Percentiles rank a stretch among this genome's conserved stretches.
Conservation (phyloP, 2,888 invertebrate species). For the Athalia circularis region DNA sequence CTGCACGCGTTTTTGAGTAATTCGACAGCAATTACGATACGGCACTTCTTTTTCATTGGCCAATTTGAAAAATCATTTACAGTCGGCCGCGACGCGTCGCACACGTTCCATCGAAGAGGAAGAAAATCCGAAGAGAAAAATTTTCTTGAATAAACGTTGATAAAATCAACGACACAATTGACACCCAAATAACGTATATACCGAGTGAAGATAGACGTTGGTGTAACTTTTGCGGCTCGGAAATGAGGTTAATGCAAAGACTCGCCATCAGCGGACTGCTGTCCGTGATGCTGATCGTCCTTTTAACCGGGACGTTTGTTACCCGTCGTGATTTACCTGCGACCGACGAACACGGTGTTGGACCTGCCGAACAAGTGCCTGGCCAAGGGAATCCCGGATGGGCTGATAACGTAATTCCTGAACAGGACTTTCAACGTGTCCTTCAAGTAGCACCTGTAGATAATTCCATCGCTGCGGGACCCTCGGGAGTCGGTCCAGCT, state of each 20-base stretch:
- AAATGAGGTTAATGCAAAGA: constrained; percentile 70
- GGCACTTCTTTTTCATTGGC: too few relatives aligned
- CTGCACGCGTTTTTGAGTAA: too few relatives aligned
- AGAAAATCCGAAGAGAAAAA: not conserved
- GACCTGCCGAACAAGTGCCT: constrained; percentile 64
- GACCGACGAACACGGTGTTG: constrained; percentile 67
- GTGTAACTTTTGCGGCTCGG: constrained; percentile 10
- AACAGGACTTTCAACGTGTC: constrained; percentile 57
- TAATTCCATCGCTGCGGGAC: constrained; percentile 52
- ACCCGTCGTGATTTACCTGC: constrained; percentile 67
- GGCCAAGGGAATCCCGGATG: constrained; percentile 68
- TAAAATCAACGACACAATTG: not conserved
- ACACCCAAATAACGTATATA: not conserved
- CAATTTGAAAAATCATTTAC: too few relatives aligned
- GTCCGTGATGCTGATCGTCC: constrained; percentile 69
- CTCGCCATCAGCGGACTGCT: constrained; percentile 70
- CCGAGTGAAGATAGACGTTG: not conserved
- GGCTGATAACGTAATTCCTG: constrained; percentile 66
- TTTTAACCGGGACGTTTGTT: constrained; percentile 68
- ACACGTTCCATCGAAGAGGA: not conserved
- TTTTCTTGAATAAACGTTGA: too few relatives aligned
- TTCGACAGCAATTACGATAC: too few relatives aligned
- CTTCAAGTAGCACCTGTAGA: constrained; percentile 48
- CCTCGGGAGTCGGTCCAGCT: constrained; percentile 56
- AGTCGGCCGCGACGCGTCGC: too few relatives aligned